Conservation (phyloP, 2,797 vertebrate species). For the Rhyacichthys aspro region DNA sequence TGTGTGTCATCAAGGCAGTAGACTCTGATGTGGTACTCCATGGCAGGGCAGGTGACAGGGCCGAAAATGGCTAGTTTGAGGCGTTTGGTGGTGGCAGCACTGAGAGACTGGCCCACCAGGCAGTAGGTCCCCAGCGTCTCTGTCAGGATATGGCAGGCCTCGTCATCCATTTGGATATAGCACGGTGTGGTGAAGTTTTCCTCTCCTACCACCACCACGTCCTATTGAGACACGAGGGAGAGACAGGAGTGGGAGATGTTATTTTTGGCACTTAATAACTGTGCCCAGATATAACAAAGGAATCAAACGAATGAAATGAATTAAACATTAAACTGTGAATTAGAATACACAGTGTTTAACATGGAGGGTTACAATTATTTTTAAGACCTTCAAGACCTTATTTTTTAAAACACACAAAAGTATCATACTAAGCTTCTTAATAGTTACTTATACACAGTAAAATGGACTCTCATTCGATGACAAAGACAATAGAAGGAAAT, state of each 20-base stretch:
- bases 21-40: conserved; percentile 94
- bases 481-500: too few relatives aligned
- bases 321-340: too few relatives aligned
- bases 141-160: conserved; percentile 95
- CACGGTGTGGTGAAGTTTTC: conserved; percentile 97
- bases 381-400: too few relatives aligned
- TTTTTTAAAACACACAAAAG: too few relatives aligned
- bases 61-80: conserved; percentile 96
- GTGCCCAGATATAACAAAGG: too few relatives aligned
- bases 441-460: too few relatives aligned
- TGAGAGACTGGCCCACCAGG: conserved; percentile 90
- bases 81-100: conserved; percentile 90
- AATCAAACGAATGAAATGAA: too few relatives aligned
- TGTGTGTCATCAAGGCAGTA: conserved; percentile 97
- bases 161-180: conserved; percentile 94
- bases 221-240: conserved; percentile 70
- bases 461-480: too few relatives aligned
- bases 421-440: too few relatives aligned
- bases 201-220: conserved; percentile 94
- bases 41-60: conserved; percentile 88
- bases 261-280: too few relatives aligned
- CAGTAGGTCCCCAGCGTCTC: conserved; percentile 93
- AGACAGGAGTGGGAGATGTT: conserved; percentile 3
- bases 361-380: too few relatives aligned
- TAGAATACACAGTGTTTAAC: too few relatives aligned